Percentiles rank a stretch among this genome's conserved stretches.
phyloP scores from a whole-genome alignment of 1,140 invertebrate species.

The Mactra quadrangularis region DNA sequence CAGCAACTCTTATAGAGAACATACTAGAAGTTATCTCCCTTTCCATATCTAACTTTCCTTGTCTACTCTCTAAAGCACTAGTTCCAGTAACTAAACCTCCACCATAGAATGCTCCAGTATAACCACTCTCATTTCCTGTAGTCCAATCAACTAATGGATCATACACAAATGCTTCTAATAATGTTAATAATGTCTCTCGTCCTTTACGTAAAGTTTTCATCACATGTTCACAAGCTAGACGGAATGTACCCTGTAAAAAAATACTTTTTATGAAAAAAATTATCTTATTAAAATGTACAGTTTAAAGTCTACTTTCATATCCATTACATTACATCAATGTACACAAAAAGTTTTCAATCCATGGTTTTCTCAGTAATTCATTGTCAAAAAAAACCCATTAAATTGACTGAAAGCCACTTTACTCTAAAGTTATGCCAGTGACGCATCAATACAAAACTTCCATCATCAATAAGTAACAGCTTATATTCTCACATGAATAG shows the following conservation, averaged over 20 bases:
- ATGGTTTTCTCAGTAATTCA: too few relatives aligned
- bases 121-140: slow-evolving; percentile 89
- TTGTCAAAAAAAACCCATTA: too few relatives aligned
- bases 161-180: slow-evolving; percentile 99
- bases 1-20: slow-evolving; percentile 92
- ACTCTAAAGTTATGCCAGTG: too few relatives aligned
- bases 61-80: slow-evolving; percentile 79
- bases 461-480: too few relatives aligned
- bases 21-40: slow-evolving; percentile 92
- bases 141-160: slow-evolving; percentile 99
- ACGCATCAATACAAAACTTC: too few relatives aligned
- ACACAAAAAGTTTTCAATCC: too few relatives aligned
- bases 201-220: slow-evolving; percentile 98
- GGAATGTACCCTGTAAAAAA: slow-evolving; percentile 94
- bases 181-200: slow-evolving; percentile 99
- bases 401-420: too few relatives aligned
- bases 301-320: too few relatives aligned
- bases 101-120: slow-evolving; percentile 87
- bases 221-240: slow-evolving; percentile 97
- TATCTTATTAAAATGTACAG: too few relatives aligned
- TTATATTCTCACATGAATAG: too few relatives aligned
- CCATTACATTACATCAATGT: too few relatives aligned
- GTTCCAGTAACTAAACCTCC: slow-evolving; percentile 82
- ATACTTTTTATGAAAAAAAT: too few relatives aligned
- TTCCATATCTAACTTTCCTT: slow-evolving; percentile 87